These are phyloP conservation scores for Pachypeltis micranthus DNA, from an alignment of 1,140 invertebrate genomes.

Conservation along the genomic window DNA sequence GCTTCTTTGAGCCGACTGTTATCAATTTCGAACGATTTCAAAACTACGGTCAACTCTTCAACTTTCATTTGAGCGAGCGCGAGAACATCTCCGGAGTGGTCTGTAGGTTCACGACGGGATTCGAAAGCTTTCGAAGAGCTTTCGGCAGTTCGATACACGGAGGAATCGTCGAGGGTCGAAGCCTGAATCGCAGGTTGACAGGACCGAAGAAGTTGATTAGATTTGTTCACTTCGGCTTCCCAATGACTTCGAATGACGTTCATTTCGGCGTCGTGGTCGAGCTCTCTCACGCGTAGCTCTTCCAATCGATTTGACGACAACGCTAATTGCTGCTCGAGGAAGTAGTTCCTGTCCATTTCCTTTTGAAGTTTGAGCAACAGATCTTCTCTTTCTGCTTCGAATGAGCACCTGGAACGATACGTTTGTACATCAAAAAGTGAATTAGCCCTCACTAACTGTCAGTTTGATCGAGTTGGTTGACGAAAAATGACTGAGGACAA, in stretches of 20 bases:
- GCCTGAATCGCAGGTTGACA: neutral
- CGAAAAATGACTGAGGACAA: too few relatives aligned
- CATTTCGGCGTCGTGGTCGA: neutral
- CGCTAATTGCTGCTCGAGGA: slow-evolving; percentile 5
- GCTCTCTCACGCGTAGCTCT: slow-evolving; percentile 1
- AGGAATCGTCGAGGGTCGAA: neutral
- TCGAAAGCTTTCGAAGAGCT: neutral
- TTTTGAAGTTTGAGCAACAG: too few relatives aligned
- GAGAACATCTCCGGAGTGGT: neutral
- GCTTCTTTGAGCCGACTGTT: neutral
- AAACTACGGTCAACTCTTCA: neutral
- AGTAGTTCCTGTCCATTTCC: neutral
- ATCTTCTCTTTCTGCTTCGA: too few relatives aligned
- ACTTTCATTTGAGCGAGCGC: neutral
- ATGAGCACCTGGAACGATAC: too few relatives aligned
- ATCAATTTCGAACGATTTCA: neutral
- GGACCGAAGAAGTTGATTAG: neutral
- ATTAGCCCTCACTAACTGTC: too few relatives aligned
- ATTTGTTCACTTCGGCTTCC: slow-evolving; percentile 4
- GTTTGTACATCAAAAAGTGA: too few relatives aligned
- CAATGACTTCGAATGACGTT: neutral
- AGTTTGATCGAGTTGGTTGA: too few relatives aligned
- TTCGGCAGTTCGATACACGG: neutral
- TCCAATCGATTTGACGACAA: neutral
- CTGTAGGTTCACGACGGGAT: neutral